These are phyloP conservation scores for Pecten maximus DNA, from an alignment of 2,888 invertebrate genomes.

Conservation along the genomic window DNA sequence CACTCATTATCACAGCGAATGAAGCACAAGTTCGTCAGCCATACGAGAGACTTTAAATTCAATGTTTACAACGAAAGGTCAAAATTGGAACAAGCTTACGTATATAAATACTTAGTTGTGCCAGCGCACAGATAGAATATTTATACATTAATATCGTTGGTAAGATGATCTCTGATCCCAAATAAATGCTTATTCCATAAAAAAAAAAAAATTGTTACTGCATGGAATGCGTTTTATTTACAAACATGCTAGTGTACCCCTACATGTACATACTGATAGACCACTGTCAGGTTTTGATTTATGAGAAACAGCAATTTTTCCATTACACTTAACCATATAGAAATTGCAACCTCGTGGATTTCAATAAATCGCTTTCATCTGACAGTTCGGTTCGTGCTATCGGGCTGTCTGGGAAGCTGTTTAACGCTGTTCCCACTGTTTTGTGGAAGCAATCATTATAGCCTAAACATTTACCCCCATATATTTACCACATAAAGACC, in stretches of 20 bases:
- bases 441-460: background rate
- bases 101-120: too few species aligned
- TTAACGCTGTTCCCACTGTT: background rate
- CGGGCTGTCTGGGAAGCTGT: background rate
- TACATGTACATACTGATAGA: background rate
- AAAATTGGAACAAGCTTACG: too few species aligned
- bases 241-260: background rate
- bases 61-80: too few species aligned
- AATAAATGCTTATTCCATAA: background rate
- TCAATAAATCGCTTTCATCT: conserved; percentile 18
- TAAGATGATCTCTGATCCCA: background rate
- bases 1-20: too few species aligned
- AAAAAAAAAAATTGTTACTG: background rate
- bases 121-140: too few species aligned
- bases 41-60: too few species aligned
- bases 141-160: background rate
- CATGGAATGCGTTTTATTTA: background rate
- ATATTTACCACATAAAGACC: background rate
- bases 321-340: background rate
- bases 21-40: too few species aligned
- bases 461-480: background rate
- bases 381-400: background rate
- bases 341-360: background rate
- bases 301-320: background rate
- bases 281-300: background rate